These are phyloP conservation scores for Heliocidaris tuberculata DNA, from an alignment of 35 echinoderm and acorn worm species.

Conservation along the genomic window DNA sequence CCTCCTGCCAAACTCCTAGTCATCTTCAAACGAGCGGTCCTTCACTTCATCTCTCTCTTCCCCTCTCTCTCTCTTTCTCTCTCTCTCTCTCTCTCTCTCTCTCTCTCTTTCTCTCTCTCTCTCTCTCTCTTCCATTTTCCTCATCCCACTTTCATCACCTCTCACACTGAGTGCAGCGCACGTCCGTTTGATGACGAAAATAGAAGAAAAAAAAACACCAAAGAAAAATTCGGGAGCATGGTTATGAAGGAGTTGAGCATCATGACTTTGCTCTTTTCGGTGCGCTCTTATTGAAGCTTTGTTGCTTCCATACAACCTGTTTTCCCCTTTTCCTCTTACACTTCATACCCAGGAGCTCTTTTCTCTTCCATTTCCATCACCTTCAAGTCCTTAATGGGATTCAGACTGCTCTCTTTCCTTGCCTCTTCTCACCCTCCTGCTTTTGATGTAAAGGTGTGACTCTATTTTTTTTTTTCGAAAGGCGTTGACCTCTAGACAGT, in stretches of 20 bases:
- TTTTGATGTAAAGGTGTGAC: background rate
- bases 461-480: background rate
- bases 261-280: background rate
- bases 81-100: background rate
- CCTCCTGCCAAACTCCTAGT: background rate
- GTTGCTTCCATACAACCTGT: slow-evolving; percentile 9
- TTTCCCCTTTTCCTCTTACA: background rate
- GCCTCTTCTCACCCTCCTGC: background rate
- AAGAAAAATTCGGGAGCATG: background rate
- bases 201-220: slow-evolving; percentile 10
- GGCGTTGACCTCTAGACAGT: background rate
- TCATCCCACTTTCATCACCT: background rate
- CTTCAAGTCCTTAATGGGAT: slow-evolving; percentile 1
- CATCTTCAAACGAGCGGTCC: background rate
- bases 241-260: slow-evolving; percentile 5
- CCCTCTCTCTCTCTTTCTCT: background rate
- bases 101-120: background rate
- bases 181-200: slow-evolving; percentile 9
- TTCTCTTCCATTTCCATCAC: slow-evolving; percentile 1
- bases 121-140: slow-evolving; percentile 15
- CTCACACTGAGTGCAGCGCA: slow-evolving; percentile 1
- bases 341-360: background rate
- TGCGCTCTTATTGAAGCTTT: slow-evolving; percentile 10
- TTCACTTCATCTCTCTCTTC: background rate
- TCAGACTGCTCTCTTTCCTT: background rate